Evolutionary conservation across 2,113 vertebrate genomes (phyloP), one percentile per base, ranked within the genome.

Genomic region (Mobula birostris): DNA sequence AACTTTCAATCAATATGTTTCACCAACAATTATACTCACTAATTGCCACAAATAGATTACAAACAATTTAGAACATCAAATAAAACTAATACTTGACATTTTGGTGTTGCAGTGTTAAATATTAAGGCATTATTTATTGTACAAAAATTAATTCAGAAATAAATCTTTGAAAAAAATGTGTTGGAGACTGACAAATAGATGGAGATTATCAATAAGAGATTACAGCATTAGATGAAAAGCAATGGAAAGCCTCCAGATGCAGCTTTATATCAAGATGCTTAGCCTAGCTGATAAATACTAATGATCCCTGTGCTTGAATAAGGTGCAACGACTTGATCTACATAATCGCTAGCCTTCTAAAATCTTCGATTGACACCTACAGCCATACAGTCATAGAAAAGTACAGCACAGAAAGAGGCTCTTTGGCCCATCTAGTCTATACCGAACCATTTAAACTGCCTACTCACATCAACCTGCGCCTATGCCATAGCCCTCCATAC

Each of bases 1-100:
- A 93, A 93, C 91, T 48, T 74, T 74, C 91, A 74, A 40, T 93
- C 91, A 72, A 93, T 93, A 93, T 74, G 17, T 93, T 93, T 93
- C 91, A 74, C 70, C 66, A 74, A 74, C 91, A 93, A 93, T 93
- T 93, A 72, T 24, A 74, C 68, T 74, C 68, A 93, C 68, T 90
- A 90, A 93, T 48, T 93, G 48, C 40, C 74, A 66, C 85, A 90
- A 90, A 90, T 68, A 32, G 61, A 90, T 93, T 93, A 40, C 74
- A 48, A 27, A 14, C 36, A 93, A 74, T 93, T 76, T 93, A 74
- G 24, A 90, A 21, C 85, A 66, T 63, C 61, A 68, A 90, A 66
- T 68, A 15, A 93, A 74, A 29, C 2, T 24, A 93, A 76, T 92
- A 93, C 72, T 93, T 93, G 91, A 93, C 91, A 93, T 93, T 74